phyloP scores from a whole-genome alignment of 2,888 invertebrate genomes.

The Eilema caniola region DNA sequence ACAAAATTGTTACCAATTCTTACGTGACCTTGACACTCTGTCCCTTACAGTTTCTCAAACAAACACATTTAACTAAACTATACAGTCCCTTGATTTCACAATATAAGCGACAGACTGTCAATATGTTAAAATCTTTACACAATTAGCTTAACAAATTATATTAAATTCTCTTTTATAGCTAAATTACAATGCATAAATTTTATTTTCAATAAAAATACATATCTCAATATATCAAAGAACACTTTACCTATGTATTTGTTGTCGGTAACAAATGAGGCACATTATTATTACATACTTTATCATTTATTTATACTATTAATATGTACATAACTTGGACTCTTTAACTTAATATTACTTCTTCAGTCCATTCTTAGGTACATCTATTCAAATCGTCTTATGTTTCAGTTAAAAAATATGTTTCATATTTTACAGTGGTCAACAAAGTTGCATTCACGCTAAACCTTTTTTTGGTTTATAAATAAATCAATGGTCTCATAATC shows the following conservation, averaged over 20 bases:
- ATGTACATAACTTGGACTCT: constrained; percentile 65
- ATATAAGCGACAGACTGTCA: constrained; percentile 65
- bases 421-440: constrained; percentile 68
- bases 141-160: constrained; percentile 85
- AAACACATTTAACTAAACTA: constrained; percentile 42
- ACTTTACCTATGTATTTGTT: constrained; percentile 79
- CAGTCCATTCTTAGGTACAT: constrained; percentile 70
- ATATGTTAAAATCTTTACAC: constrained; percentile 72
- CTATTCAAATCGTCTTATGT: constrained; percentile 55
- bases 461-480: constrained; percentile 73
- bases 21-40: constrained; percentile 55
- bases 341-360: constrained; percentile 65
- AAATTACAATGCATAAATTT: constrained; percentile 84
- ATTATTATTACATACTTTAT: constrained; percentile 70
- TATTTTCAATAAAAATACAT: constrained; percentile 82
- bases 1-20: constrained; percentile 50
- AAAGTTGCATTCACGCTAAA: constrained; percentile 68
- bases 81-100: constrained; percentile 48
- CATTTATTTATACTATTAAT: constrained; percentile 56
- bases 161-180: constrained; percentile 83
- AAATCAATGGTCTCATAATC: constrained; percentile 84
- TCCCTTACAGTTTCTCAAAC: constrained; percentile 48
- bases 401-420: constrained; percentile 49
- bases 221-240: constrained; percentile 83
- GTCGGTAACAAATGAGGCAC: constrained; percentile 86